Percentiles rank a stretch among this genome's conserved stretches.
phyloP scores from a whole-genome alignment of 2,113 vertebrate species.

The Rana temporaria region DNA sequence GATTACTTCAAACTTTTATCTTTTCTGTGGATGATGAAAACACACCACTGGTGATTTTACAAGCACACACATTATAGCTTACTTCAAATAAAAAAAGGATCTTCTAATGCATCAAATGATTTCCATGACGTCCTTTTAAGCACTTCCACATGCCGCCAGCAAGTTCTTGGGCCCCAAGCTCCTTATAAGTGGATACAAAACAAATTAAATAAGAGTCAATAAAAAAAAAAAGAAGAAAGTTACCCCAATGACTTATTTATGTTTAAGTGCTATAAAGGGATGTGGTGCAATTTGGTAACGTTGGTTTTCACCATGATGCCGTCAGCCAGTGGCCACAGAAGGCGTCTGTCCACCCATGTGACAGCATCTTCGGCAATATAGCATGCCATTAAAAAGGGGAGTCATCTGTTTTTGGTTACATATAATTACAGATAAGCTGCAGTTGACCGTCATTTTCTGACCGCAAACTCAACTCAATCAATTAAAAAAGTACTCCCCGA shows the following conservation, averaged over 20 bases:
- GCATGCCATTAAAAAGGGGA: constrained; percentile 66
- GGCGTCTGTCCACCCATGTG: constrained; percentile 63
- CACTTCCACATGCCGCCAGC: constrained; percentile 14
- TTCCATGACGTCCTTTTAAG: constrained; percentile 45
- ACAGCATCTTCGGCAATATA: constrained; percentile 61
- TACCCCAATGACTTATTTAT: background rate
- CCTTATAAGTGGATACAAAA: background rate
- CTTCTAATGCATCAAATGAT: constrained; percentile 19
- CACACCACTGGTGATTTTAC: constrained; percentile 32
- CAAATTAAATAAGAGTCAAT: background rate
- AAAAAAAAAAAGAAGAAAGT: no score
- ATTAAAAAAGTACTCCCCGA: constrained; percentile 72
- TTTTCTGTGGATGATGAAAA: constrained; percentile 19
- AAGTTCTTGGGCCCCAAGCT: constrained; percentile 16
- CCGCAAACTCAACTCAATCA: constrained; percentile 80
- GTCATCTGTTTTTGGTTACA: constrained; percentile 78
- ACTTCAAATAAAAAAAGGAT: constrained; percentile 33
- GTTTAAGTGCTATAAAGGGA: background rate
- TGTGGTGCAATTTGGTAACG: background rate
- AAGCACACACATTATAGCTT: constrained; percentile 27
- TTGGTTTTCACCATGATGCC: constrained; percentile 40
- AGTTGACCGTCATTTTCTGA: constrained; percentile 79
- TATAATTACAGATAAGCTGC: constrained; percentile 82
- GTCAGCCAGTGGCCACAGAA: constrained; percentile 59
- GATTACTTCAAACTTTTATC: constrained; percentile 43